phyloP scores from a whole-genome alignment of 2,797 vertebrate species.

The Petrocephalus schoutedeni region DNA sequence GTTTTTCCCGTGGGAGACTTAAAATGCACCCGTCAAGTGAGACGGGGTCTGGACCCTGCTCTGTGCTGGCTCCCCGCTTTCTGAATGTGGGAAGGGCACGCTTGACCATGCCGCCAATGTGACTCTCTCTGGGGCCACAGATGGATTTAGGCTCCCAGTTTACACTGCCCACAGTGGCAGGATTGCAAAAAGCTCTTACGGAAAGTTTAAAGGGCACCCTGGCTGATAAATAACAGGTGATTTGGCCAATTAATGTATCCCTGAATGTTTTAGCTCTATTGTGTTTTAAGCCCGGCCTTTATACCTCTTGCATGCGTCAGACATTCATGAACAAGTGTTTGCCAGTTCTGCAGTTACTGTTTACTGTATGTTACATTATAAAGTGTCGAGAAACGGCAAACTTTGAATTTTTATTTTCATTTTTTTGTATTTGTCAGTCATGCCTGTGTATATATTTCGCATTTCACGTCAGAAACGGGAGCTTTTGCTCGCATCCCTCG shows the following conservation, averaged over 20 bases:
- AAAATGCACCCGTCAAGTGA: neutral
- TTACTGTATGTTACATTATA: neutral
- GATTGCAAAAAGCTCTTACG: neutral
- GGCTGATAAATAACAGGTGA: neutral
- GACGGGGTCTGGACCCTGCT: neutral
- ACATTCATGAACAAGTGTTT: neutral
- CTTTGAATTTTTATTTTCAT: neutral
- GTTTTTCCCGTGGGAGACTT: neutral
- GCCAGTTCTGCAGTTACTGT: neutral
- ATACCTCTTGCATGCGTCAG: neutral
- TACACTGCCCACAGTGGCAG: neutral
- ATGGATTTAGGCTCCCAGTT: neutral
- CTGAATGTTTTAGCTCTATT: neutral
- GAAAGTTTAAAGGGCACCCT: neutral
- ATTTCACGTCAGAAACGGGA: neutral
- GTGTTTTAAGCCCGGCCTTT: neutral
- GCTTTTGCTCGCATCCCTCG: neutral
- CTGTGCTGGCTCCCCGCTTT: neutral
- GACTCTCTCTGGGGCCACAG: neutral
- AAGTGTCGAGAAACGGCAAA: neutral
- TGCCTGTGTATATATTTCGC: neutral
- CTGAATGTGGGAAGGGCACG: neutral
- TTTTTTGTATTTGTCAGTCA: neutral
- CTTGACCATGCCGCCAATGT: neutral
- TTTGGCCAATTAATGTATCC: neutral